Conservation (phyloP, 2,113 vertebrate genomes). For the Aleadryas rufinucha region DNA sequence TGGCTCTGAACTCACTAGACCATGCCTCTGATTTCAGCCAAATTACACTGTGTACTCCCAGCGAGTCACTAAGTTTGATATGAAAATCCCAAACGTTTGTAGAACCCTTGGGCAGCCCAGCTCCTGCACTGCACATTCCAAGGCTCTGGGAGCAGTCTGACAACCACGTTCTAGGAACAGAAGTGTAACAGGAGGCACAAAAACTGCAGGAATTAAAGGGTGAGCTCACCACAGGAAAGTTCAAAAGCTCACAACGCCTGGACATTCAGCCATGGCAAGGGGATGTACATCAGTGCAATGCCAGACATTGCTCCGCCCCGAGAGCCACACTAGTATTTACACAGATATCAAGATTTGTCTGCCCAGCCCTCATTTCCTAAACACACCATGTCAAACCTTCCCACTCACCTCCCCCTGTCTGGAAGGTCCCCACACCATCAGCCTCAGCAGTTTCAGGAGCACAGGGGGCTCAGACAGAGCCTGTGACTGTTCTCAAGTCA, state of each 20-base stretch:
- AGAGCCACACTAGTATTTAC: background rate
- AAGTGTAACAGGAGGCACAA: background rate
- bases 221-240: background rate
- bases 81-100: background rate
- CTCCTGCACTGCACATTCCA: background rate
- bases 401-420: background rate
- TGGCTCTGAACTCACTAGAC: background rate
- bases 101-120: background rate
- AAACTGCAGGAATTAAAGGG: background rate
- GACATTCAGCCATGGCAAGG: background rate
- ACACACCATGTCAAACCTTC: background rate
- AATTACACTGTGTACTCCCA: background rate
- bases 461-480: background rate
- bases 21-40: background rate
- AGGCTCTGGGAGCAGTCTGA: background rate
- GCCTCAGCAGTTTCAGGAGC: background rate
- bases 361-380: background rate
- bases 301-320: fast-evolving
- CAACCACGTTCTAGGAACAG: background rate
- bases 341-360: background rate
- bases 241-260: background rate
- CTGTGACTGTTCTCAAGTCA: background rate
- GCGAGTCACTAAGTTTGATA: background rate
- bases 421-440: background rate
- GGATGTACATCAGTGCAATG: background rate